A percentile compares a stretch with the other conserved stretches of the same genome.
These are phyloP conservation scores for Pseudorectes ferrugineus DNA, from an alignment of 2,113 vertebrate species.

Conservation along the genomic window DNA sequence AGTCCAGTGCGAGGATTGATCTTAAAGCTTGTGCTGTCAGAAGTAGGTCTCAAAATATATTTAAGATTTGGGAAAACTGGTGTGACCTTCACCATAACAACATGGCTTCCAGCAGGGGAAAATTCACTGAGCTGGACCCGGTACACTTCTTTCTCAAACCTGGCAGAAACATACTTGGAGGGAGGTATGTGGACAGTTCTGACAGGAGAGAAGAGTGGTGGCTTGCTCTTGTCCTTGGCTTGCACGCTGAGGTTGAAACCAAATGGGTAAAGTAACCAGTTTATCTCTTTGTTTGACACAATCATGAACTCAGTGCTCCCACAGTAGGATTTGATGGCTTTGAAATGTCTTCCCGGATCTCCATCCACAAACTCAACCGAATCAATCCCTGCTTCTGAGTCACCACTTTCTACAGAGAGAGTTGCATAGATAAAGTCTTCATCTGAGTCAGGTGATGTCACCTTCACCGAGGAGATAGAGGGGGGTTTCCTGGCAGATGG, in stretches of 20 bases:
- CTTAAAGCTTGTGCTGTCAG: slow-evolving; percentile 78
- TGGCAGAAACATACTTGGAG: slow-evolving; percentile 69
- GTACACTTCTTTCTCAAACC: slow-evolving; percentile 83
- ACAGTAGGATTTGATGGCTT: slow-evolving; percentile 77
- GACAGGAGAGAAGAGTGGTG: slow-evolving; percentile 76
- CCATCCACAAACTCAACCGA: slow-evolving; percentile 82
- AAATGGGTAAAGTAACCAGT: slow-evolving; percentile 79
- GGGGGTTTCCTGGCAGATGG: slow-evolving; percentile 74
- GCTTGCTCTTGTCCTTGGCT: slow-evolving; percentile 79
- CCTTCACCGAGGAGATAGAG: slow-evolving; percentile 62
- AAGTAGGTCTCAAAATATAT: slow-evolving; percentile 78
- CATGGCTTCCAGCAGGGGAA: slow-evolving; percentile 83
- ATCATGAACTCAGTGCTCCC: slow-evolving; percentile 81
- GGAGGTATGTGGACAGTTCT: slow-evolving; percentile 80
- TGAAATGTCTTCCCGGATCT: slow-evolving; percentile 83
- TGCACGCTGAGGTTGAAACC: slow-evolving; percentile 92
- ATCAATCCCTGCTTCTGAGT: slow-evolving; percentile 72
- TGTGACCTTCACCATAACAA: slow-evolving; percentile 75
- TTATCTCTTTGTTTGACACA: slow-evolving; percentile 82
- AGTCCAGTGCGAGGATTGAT: slow-evolving; percentile 85
- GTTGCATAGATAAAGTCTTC: slow-evolving; percentile 74
- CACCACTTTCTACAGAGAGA: slow-evolving; percentile 73
- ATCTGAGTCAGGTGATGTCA: slow-evolving; percentile 45
- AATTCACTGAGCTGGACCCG: slow-evolving; percentile 84
- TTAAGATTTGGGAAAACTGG: slow-evolving; percentile 72